Evolutionary conservation across 2,797 vertebrate species (phyloP), one percentile per base, ranked within the genome.

Genomic region (Telmatherina bonti): DNA sequence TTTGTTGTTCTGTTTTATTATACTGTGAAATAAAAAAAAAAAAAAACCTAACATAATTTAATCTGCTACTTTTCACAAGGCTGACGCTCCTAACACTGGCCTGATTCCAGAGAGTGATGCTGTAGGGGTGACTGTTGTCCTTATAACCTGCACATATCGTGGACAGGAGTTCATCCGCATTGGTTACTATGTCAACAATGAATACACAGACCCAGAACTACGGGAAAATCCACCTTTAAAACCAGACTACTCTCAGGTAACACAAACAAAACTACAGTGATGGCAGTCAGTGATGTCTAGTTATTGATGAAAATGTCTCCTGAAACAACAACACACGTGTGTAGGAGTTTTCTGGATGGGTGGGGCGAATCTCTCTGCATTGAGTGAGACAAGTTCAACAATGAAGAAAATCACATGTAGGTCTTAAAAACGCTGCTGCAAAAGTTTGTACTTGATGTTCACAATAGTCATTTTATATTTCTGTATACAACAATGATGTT

Each of bases 151-250:
- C 85, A 97, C 96, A 13, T 97, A 97, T 85, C 93, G 92, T 0
- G 94, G 94, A 20, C 96, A 97, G 74, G 96, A 97, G 72, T 97
- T 97, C 78, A 96, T 97, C 71, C 94, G 96, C 13, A 95, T 97
- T 0, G 96, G 96, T 26, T 97, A 97, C 86, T 97, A 97, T 4
- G 96, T 97, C 71, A 97, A 96, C 89, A 97, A 97, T 33, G 96
- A 97, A 81, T 97, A 96, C 82, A 94, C 93, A 2, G 93, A 93
- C 27, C 94, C 94, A 0, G 96, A 96, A 65, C 91, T 96, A 41
- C 90, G 94, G n/a, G 95, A 96, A 83, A 96, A 95, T 85, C 96
- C 96, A 0, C 96, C 96, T 7, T 72, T 92, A 20, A 96, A 96
- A 78, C 95, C 96, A 38, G 92, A 95, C 88, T 96, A 96, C 77